phyloP scores from a whole-genome alignment of 2,797 vertebrate genomes.

The Lacerta viridis region DNA sequence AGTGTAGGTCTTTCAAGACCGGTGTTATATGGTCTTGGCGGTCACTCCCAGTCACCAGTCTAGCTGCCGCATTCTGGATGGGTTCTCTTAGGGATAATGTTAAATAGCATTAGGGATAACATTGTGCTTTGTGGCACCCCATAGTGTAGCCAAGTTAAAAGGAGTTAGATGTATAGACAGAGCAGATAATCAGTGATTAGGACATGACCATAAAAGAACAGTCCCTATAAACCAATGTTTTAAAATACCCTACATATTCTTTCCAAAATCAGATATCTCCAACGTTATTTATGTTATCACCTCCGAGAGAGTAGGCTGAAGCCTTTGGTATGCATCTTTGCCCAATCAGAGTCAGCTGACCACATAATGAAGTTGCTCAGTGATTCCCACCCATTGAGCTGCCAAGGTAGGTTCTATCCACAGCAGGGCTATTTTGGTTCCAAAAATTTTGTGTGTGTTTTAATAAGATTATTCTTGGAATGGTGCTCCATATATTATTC shows the following conservation, averaged over 20 bases:
- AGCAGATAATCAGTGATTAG: neutral
- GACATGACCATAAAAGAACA: neutral
- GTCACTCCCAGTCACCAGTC: no score
- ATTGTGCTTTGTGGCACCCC: no score
- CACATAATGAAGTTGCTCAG: neutral
- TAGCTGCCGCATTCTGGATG: no score
- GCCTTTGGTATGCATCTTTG: neutral
- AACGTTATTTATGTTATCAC: neutral
- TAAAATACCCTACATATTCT: neutral
- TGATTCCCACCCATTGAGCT: neutral
- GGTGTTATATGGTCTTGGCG: no score
- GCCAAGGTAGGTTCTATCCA: neutral
- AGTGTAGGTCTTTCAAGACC: no score
- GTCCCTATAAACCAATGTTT: neutral
- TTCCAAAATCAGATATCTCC: neutral
- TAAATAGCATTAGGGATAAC: no score
- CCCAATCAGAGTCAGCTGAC: neutral
- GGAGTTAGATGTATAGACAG: neutral
- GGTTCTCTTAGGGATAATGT: no score
- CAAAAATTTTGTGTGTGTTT: neutral
- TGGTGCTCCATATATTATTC: neutral
- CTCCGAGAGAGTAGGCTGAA: neutral
- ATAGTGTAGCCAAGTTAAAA: neutral
- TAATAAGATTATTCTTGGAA: slow-evolving; percentile 34
- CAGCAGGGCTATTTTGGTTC: neutral